Evolutionary conservation across 2,797 vertebrate genomes (phyloP), one percentile per base, ranked within the genome.

Genomic region (Megalops cyprinoides): DNA sequence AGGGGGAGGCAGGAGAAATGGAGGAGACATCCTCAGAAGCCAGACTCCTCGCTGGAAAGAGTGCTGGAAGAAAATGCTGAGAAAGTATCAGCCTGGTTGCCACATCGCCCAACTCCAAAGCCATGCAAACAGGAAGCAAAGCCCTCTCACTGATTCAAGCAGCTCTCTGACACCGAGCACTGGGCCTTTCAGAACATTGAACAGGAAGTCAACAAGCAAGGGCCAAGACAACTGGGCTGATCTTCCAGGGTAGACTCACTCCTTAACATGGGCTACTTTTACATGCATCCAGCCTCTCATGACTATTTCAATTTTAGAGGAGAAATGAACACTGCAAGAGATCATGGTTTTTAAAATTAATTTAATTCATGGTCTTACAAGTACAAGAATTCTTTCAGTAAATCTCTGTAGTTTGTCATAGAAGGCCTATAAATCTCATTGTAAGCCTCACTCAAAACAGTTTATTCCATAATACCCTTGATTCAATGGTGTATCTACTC

Each of bases 281-380:
- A 39, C 34, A 34, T 23, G 42, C 67, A 12, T 53, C 2, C 51
- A 9, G 42, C 39, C 7, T 44, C 37, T 23, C 1, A 5, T 34
- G 25, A 65, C n/a, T 4, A 15, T 67, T 71, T 71, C 6, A 23
- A 39, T 44, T 9, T 44, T n/a, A 10, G 39, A n/a, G 10, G 14
- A 37, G 0, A 71, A 44, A n/a, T 1, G 4, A 37, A 65, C 14
- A 65, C 20, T 3, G 39, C 62, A 71, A n/a, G 71, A 18, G 67
- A 71, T 71, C 44, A 9, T 44, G 46, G 23, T 53, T 44, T 81
- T 76, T 67, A 81, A 75, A 76, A 81, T 60, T 62, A 49, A 23
- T 81, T 71, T 71, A n/a, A n/a, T 71, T 44, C 39, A 71, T 44
- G 1, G 7, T 71, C 20, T 71, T 71, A 39, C 67, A 42, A 0